Percentiles rank a stretch among this genome's conserved stretches.
Conservation (phyloP, 2,888 invertebrate species). For the Pomacea canaliculata region DNA sequence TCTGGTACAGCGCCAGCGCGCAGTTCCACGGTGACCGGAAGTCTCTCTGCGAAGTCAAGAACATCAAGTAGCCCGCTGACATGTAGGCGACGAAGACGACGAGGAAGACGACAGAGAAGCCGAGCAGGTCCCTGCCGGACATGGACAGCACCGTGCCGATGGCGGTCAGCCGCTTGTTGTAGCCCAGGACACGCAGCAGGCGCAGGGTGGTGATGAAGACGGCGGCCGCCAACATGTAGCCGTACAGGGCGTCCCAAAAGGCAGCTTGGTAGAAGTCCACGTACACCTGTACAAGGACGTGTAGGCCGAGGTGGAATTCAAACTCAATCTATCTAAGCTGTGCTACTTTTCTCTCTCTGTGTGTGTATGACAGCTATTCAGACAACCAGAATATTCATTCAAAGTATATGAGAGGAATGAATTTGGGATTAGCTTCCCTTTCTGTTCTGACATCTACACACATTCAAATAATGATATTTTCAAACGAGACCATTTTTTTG, state of each 20-base stretch:
- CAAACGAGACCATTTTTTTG: too few relatives aligned
- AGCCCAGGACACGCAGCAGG: slow-evolving; percentile 67
- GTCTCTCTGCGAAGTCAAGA: slow-evolving; percentile 54
- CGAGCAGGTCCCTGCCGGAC: slow-evolving; percentile 66
- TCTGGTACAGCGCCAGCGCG: slow-evolving; percentile 67
- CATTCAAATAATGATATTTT: too few relatives aligned
- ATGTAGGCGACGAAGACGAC: slow-evolving; percentile 64
- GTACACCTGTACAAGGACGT: slow-evolving; percentile 29
- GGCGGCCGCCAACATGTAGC: slow-evolving; percentile 41
- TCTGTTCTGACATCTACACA: too few relatives aligned
- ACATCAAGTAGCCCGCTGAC: slow-evolving; percentile 62
- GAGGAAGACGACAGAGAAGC: slow-evolving; percentile 70
- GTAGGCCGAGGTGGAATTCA: too few relatives aligned
- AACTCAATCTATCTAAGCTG: too few relatives aligned
- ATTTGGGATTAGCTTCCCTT: too few relatives aligned
- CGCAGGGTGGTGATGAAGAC: slow-evolving; percentile 49
- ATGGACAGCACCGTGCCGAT: slow-evolving; percentile 68
- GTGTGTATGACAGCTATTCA: too few relatives aligned
- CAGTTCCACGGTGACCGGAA: slow-evolving; percentile 64
- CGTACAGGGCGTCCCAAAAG: slow-evolving; percentile 66
- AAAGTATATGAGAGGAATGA: too few relatives aligned
- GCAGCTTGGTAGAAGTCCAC: slow-evolving; percentile 55
- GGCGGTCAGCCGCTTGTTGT: slow-evolving; percentile 71
- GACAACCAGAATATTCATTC: too few relatives aligned
- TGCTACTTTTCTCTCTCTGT: too few relatives aligned